phyloP scores from a whole-genome alignment of 2,888 invertebrate species.

The Erannis defoliaria region DNA sequence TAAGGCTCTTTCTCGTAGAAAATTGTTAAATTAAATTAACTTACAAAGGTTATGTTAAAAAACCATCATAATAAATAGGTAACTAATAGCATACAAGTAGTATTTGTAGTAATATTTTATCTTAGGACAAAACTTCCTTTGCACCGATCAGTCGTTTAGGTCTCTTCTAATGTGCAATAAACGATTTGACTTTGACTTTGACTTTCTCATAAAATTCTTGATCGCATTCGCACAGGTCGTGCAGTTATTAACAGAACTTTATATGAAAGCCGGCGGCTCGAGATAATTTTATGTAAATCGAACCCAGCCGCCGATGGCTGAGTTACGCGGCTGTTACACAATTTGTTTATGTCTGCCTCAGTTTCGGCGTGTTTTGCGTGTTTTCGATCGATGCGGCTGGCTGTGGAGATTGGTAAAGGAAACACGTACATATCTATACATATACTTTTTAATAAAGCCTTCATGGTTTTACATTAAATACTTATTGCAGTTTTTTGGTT shows the following conservation, averaged over 20 bases:
- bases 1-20: too few species aligned
- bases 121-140: too few species aligned
- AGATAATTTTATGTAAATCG: constrained; percentile 74
- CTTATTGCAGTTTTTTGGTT: too few species aligned
- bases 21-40: too few species aligned
- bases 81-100: too few species aligned
- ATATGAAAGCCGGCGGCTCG: constrained; percentile 49
- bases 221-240: constrained; percentile 4
- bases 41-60: too few species aligned
- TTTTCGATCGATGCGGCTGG: constrained; percentile 50
- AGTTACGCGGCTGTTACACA: constrained; percentile 64
- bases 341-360: constrained; percentile 74
- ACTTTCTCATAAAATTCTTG: neutral
- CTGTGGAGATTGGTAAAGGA: neutral
- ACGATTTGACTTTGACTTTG: too few species aligned
- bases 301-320: constrained; percentile 58
- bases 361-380: constrained; percentile 49
- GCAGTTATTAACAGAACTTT: constrained; percentile 1
- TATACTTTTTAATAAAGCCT: neutral
- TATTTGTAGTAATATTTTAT: too few species aligned
- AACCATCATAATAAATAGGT: too few species aligned
- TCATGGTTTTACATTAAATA: too few species aligned
- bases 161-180: too few species aligned
- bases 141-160: too few species aligned
- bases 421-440: neutral